Base-by-base conservation (phyloP, 37 sponge, comb jelly and placozoan genomes). In the Hormiphora californensis region DNA sequence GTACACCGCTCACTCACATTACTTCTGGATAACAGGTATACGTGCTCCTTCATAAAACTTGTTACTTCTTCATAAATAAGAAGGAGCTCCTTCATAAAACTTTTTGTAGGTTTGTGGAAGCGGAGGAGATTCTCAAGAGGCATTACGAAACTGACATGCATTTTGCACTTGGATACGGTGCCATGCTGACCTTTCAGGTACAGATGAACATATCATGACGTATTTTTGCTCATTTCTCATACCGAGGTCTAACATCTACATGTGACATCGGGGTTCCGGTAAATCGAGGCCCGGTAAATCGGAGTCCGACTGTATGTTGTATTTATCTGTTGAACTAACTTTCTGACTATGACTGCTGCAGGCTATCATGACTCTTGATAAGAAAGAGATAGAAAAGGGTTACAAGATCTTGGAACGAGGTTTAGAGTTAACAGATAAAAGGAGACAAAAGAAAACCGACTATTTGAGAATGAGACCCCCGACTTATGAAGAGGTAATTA, bases 161-260 rank as follows among this genome's bases (percentile, higher is more conserved):
- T 57, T 57, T 57, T 12, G 61, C 61, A 28, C 23, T 57, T 23
- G 61, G 61, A 15, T 57, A 57, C 27, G 61, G 61, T 5, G 61
- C 61, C 7, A 57, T 57, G 61, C 61, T 57, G 7, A 57, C 61
- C 5, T 57, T 57, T 57, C 61, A 57, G 61, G 61, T 57, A 57
- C 7, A 57, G 27, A 21, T 49, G 53, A 49, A 15, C 15, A 49
- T 49, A 17, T 15, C 53, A 49, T 17, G 15, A 49, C 53, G 15
- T 49, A 49, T 17, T 49, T n/a, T 9, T 49, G 53, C 15, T 9
- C 53, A 49, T 49, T 49, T 17, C 61, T 28, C 61, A 57, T 19
- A 28, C 27, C 61, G 27, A 21, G n/a, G 27, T 49, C 53, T 49
- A 17, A 9, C 15, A n/a, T n/a, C n/a, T n/a, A n/a, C n/a, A n/a